Conservation (phyloP, 2,888 invertebrate species). For the Troides oblongomaculatus region DNA sequence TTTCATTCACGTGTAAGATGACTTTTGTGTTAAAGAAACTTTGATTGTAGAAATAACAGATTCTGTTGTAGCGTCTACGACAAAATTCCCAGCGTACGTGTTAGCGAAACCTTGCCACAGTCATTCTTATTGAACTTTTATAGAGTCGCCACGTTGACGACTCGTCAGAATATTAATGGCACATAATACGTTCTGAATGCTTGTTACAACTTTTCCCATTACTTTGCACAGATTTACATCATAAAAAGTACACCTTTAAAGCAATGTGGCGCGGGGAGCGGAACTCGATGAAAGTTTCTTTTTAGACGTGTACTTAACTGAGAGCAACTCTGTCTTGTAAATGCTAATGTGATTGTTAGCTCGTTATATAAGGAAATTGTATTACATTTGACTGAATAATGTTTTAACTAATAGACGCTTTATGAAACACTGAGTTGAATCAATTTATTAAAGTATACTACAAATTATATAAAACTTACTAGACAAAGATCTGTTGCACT, state of each 20-base stretch:
- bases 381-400: background rate
- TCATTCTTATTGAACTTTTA: slow-evolving; percentile 63
- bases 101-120: slow-evolving; percentile 11
- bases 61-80: background rate
- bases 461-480: background rate
- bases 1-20: background rate
- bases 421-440: background rate
- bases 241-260: slow-evolving; percentile 63
- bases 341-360: slow-evolving; percentile 39
- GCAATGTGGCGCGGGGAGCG: slow-evolving; percentile 50
- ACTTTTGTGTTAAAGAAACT: background rate
- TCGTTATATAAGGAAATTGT: slow-evolving; percentile 24
- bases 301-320: slow-evolving; percentile 46
- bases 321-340: slow-evolving; percentile 31
- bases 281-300: slow-evolving; percentile 61
- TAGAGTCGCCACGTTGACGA: slow-evolving; percentile 60
- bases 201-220: slow-evolving; percentile 79
- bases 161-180: slow-evolving; percentile 75
- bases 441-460: too few species aligned
- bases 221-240: slow-evolving; percentile 67
- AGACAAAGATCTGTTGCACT: background rate
- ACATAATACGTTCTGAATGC: slow-evolving; percentile 75
- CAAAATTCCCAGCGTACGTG: background rate
- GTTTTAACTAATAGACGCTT: background rate
- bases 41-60: background rate